Conservation (phyloP, 2,888 invertebrate genomes). For the Chouioia cunea region DNA sequence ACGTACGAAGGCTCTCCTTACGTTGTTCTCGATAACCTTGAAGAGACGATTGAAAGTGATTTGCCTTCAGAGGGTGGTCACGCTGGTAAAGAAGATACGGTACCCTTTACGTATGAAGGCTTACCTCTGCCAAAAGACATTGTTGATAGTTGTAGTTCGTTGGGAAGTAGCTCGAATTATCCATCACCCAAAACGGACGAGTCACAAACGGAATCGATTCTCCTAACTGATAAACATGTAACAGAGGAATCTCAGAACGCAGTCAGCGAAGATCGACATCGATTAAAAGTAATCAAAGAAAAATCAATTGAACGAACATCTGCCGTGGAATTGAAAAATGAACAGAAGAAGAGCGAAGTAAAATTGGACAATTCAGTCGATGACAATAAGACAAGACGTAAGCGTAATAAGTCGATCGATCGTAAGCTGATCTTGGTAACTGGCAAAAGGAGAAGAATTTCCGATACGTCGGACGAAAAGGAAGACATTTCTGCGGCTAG, state of each 20-base stretch:
- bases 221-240: not conserved
- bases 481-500: not conserved
- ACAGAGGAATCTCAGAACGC: not conserved
- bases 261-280: not conserved
- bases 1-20: constrained; percentile 44
- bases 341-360: constrained; percentile 28
- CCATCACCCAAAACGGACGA: constrained; percentile 27
- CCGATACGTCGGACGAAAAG: constrained; percentile 6
- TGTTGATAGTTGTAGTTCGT: constrained; percentile 41
- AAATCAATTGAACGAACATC: constrained; percentile 21
- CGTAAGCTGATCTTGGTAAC: not conserved
- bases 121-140: constrained; percentile 42
- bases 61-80: constrained; percentile 30
- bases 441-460: constrained; percentile 6
- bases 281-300: not conserved
- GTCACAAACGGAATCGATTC: not conserved
- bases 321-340: constrained; percentile 8
- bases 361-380: constrained; percentile 14
- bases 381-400: constrained; percentile 8
- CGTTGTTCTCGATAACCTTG: constrained; percentile 44
- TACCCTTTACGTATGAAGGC: constrained; percentile 45
- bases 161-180: constrained; percentile 38
- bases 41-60: constrained; percentile 35
- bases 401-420: constrained; percentile 27
- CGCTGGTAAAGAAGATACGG: constrained; percentile 30